Base-by-base conservation (phyloP, 92 coral and sea anemone species). In the Meandrina meandrites region DNA sequence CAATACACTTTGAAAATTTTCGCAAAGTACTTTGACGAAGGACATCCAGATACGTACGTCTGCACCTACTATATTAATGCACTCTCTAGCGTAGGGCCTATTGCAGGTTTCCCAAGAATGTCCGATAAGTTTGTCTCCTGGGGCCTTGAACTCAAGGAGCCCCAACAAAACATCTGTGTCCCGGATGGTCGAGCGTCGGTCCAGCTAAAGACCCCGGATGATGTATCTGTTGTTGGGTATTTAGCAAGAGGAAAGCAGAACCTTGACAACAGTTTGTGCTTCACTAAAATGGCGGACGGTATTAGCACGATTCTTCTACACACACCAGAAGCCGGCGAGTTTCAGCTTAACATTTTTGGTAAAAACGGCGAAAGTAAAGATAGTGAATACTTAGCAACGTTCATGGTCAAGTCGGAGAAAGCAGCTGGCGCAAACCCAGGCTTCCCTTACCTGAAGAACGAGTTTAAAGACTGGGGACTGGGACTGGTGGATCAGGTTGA, bases 21-120 rank as follows among this genome's bases (percentile, higher is more conserved):
- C 77, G 94, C 94, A 3, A 87, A 91, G 81, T 75, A 89, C 35
- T 74, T 21, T 10, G 93, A 85, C 34, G 90, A 86, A 35, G 89
- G 86, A 10, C 47, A 54, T 21, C 18, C 84, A 22, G 83, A 82
- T 6, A 81, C 79, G 3, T 94, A 83, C 31, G 82, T 94, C 4
- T 94, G 98, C 73, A 85, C 84, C 40, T 94, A 94, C 76, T 78
- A 85, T 71, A 86, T 94, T 36, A 92, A 77, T 67, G 90, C 89
- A 36, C 53, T 90, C 21, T 54, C 88, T 47, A 84, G 83, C 28
- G 89, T 79, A 40, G 84, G 76, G 24, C 85, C 87, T 2, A 56
- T 87, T 0, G 75, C 91, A 70, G 96, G 96, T 48, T 93, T 91
- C n/a, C 96, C 96, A 8, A 12, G 75, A 54, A 11, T 91, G 62